Evolutionary conservation across 2,888 invertebrate genomes (phyloP), one percentile per base, ranked within the genome.

Genomic region (Muscina levida): DNA sequence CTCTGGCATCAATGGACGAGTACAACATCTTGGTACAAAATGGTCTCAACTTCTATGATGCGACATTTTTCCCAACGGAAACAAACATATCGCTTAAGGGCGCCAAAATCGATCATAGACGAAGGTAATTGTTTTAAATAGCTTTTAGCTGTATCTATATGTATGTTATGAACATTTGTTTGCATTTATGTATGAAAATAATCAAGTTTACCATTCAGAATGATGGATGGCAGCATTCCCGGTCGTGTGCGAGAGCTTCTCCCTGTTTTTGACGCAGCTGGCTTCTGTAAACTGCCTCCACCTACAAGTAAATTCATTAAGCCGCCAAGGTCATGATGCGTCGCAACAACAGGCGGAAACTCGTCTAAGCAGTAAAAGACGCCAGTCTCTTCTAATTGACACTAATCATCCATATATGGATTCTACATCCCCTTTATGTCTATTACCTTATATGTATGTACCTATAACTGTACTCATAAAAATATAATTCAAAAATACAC

Each of bases 21-120:
- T 95, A 94, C 85, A 95, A 95, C 89, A 93, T 93, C 85, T 91
- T 96, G 72, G 92, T 96, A 75, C 96, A 96, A 90, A 95, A 95
- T 86, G 96, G 96, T 0, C 91, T 96, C 77, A 96, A 96, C 91
- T 96, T 96, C 91, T 96, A 96, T 88, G 96, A 96, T 19, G 96
- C 96, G 56, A 96, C 96, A 24, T 96, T 94, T 91, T 96, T 96
- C 91, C 96, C 96, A 65, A 95, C 96, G 2, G 96, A 96, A 89
- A 92, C 95, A 82, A 94, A 94, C 48, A 92, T 93, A 82, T 93
- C 94, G 37, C 92, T 93, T 77, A 93, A 93, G 84, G 92, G 93
- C 62, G 93, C 93, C 37, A 93, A 92, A 85, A 91, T 93, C 87
- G 92, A 92, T 82, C 88, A 87, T 77, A 92, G 89, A 89, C 91